Evolutionary conservation across 2,113 vertebrate genomes (phyloP).

Genomic region (Micromys minutus): DNA sequence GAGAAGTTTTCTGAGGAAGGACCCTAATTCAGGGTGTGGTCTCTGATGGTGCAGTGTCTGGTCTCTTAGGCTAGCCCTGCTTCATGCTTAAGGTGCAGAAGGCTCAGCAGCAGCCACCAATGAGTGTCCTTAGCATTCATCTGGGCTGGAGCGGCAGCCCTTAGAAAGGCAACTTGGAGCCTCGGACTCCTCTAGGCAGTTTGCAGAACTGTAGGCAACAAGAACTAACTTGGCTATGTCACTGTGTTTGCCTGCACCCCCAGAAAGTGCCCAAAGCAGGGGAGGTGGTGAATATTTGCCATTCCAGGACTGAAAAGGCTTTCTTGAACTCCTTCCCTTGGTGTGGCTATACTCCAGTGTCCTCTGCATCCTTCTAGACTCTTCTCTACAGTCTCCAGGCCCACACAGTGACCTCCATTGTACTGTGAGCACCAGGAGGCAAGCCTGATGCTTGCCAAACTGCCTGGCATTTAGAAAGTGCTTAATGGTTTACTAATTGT

Average conservation of each 20-base stretch:
- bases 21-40: not conserved
- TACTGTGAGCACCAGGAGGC: not conserved
- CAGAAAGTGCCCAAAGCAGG: not conserved
- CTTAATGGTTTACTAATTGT: not conserved
- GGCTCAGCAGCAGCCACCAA: not conserved
- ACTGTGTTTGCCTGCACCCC: not conserved
- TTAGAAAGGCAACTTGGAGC: not conserved
- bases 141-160: too few relatives aligned
- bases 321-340: not conserved
- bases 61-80: not conserved
- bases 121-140: not conserved
- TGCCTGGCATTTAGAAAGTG: not conserved
- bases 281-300: not conserved
- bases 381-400: not conserved
- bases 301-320: not conserved
- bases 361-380: not conserved
- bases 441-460: not conserved
- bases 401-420: accelerated
- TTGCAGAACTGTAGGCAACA: not conserved
- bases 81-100: too few relatives aligned
- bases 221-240: not conserved
- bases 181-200: accelerated
- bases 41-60: not conserved
- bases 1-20: not conserved
- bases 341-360: not conserved